Evolutionary conservation across 2,113 vertebrate species (phyloP).

Genomic region (Rhea pennata): DNA sequence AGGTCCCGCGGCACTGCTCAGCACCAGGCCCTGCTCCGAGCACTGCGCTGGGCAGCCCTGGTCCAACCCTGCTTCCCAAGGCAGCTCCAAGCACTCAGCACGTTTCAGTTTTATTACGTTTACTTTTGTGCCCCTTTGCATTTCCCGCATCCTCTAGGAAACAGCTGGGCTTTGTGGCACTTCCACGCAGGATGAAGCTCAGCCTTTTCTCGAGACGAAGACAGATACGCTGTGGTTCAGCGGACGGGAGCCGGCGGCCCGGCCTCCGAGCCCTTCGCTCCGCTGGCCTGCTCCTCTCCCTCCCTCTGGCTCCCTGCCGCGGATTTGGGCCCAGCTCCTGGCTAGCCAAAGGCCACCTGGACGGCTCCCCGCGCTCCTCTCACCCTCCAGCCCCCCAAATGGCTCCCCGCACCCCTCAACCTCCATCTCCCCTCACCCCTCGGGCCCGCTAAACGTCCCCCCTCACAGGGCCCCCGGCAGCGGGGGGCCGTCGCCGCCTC

Average conservation of each 20-base stretch:
- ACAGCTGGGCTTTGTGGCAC: neutral
- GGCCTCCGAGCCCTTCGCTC: neutral
- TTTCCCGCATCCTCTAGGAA: neutral
- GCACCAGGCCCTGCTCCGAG: neutral
- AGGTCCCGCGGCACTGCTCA: neutral
- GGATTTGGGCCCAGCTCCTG: neutral
- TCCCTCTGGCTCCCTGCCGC: fast-evolving
- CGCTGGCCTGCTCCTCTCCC: no score
- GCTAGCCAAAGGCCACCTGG: neutral
- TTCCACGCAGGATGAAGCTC: conserved; percentile 20
- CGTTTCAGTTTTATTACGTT: neutral
- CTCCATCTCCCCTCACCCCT: no score
- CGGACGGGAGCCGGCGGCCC: neutral
- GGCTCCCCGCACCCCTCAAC: no score
- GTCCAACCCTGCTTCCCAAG: neutral
- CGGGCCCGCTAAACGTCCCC: no score
- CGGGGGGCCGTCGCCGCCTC: no score
- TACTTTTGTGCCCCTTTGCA: neutral
- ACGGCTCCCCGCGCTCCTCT: no score
- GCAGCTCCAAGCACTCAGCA: neutral
- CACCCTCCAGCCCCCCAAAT: no score
- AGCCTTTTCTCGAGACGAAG: neutral
- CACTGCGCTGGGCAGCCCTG: fast-evolving
- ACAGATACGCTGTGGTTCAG: neutral
- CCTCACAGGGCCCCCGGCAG: no score